These are phyloP conservation scores for Agrypnia vestita DNA, from an alignment of 1,140 invertebrate species.

Conservation along the genomic window DNA sequence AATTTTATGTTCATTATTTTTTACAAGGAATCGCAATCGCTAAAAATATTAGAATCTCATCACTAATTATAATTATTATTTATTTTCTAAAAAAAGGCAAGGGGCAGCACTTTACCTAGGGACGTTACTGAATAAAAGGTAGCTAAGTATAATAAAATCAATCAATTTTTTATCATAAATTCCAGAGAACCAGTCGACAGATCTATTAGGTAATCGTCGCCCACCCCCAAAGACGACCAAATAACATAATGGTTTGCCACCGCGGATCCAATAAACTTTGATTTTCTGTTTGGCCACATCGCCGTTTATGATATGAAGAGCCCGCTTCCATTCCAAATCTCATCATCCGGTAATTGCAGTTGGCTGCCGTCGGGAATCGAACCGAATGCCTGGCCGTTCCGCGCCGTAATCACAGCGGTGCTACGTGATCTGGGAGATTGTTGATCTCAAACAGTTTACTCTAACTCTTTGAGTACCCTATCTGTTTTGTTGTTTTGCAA, in stretches of 20 bases:
- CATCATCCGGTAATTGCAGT: constrained; percentile 46
- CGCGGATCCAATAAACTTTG: constrained; percentile 26
- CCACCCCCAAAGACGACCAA: constrained; percentile 7
- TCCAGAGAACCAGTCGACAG: constrained; percentile 3
- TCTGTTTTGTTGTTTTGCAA: background rate
- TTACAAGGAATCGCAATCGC: background rate
- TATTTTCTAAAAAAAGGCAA: background rate
- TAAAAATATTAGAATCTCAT: background rate
- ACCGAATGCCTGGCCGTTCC: constrained; percentile 18
- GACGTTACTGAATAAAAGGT: background rate
- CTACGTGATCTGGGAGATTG: constrained; percentile 11
- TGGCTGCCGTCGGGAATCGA: constrained; percentile 25
- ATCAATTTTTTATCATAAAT: constrained; percentile 13
- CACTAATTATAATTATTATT: background rate
- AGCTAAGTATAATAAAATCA: constrained; percentile 15
- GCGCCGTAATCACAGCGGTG: constrained; percentile 21
- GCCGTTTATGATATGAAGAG: constrained; percentile 16
- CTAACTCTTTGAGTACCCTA: constrained; percentile 9
- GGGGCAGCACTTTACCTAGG: too few species aligned
- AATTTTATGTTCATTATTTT: too few species aligned
- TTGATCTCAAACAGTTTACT: constrained; percentile 2
- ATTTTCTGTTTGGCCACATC: background rate
- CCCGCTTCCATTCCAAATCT: constrained; percentile 46
- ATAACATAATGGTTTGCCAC: constrained; percentile 5
- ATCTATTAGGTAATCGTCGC: background rate